Base-by-base conservation (phyloP, 53 echinoderm and acorn worm species). In the Hippasteria phrygiana region DNA sequence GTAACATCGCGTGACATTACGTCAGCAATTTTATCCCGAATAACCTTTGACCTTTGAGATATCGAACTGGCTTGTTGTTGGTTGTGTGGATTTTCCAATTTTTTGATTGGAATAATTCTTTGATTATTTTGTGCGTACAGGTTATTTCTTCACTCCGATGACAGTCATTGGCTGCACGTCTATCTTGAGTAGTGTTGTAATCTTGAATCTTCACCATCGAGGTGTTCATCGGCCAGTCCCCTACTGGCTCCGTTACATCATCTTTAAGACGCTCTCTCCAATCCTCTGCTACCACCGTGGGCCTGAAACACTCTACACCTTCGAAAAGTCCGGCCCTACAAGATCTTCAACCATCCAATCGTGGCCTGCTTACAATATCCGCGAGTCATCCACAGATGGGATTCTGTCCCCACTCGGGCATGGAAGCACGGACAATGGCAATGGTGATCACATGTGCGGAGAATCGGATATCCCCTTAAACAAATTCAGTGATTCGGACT, bases 101-200 rank as follows among this genome's bases (percentile, higher is more conserved):
- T 18, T 56, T 56, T 56, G 20, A 3, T 71, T 71, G 22, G 13
- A 37, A 9, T 28, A 9, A 5, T 29, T 77, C 33, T 11, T 77
- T 8, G 32, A 51, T 87, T 32, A 50, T 56, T 18, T 64, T 26
- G 24, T 26, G 40, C 18, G 17, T 48, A n/a, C n/a, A 88, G 88
- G 76, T 64, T 88, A 47, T 70, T 89, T 78, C 55, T 89, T 89
- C 62, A 89, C 89, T 6, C 89, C 89, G 0, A 89, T 89, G 89
- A 71, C 79, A 6, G 79, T 89, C 55, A 79, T 89, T 27, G 79
- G 89, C 26, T 89, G 89, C 38, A 78, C 79, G 16, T 89, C 89
- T 10, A 79, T 89, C 28, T 70, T 89, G 13, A 53, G 78, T 36
- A 79, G 89, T 40, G 89, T 89, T 16, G 24, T 89, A 3, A 66